Evolutionary conservation across 2,113 vertebrate species (phyloP), one percentile per base, ranked within the genome.

Genomic region (Vireo altiloquus): DNA sequence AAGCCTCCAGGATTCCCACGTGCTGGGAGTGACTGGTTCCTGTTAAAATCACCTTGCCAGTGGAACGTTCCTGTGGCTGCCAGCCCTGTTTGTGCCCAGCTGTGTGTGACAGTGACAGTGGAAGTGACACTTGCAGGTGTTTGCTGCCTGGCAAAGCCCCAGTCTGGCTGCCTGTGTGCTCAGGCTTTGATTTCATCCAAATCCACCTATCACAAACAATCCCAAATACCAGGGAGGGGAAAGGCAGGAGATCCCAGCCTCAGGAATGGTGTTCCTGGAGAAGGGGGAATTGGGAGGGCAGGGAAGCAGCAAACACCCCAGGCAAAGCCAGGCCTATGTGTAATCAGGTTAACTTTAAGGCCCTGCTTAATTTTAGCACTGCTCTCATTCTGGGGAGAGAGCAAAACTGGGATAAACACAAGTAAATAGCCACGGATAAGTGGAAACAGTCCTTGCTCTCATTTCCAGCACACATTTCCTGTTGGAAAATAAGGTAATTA

Each of bases 41-140:
- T 17, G 0, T 22, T 21, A 7, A 23, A n/a, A 53, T 49, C 7
- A 0, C 17, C 15, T n/a, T 71, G 16, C 2, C 3, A 16, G 9
- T 2, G 49, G 53, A 40, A 30, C 37, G 6, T 7, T 2, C 70
- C 65, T 19, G 27, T 23, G 46, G 15, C n/a, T 70, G 74, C 65
- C 90, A 72, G 88, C 42, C 35, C 70, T 21, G 10, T 11, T 14
- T 7, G 8, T 61, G 11, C 24, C 57, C 2, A 69, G 28, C 64
- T 4, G 7, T 16, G 47, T 42, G 65, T 44, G 70, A 13, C 8
- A 33, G 35, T 13, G 50, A 2, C 40, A 6, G 1, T 61, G 78
- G 30, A 3, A 68, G 47, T 31, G 57, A 10, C 66, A 25, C 33
- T 39, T 19, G 31, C 3, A 64, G 75, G 15, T 35, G 44, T 24